Evolutionary conservation across 2,113 vertebrate genomes (phyloP).

Genomic region (Cyphomyrus discorhynchus): DNA sequence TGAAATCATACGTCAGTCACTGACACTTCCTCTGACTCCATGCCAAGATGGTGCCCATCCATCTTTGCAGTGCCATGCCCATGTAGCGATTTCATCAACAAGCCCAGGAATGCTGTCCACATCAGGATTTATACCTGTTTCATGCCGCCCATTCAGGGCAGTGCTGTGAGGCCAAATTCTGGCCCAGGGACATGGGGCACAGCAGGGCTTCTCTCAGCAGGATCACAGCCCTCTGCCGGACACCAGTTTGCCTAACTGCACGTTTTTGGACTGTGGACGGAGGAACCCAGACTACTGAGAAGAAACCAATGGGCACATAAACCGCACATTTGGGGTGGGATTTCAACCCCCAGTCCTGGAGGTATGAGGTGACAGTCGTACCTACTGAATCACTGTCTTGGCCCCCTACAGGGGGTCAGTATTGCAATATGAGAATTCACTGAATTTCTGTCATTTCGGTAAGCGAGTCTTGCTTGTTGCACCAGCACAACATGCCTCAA

Average conservation of each 20-base stretch:
- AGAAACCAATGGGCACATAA: neutral
- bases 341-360: neutral
- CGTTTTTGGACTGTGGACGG: neutral
- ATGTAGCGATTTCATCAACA: neutral
- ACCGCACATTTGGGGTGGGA: neutral
- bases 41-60: slow-evolving; percentile 11
- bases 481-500: neutral
- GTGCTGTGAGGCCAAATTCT: neutral
- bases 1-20: slow-evolving; percentile 24
- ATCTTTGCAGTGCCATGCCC: neutral
- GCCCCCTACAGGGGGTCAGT: neutral
- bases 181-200: neutral
- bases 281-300: neutral
- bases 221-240: neutral
- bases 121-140: neutral
- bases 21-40: slow-evolving; percentile 12
- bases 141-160: neutral
- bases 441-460: neutral
- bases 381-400: neutral
- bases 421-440: neutral
- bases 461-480: neutral
- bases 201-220: neutral
- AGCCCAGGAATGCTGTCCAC: neutral
- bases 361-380: neutral
- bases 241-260: neutral